Percentiles rank a stretch among this genome's conserved stretches.
Conservation (phyloP, 2,797 vertebrate genomes). For the Hyperoplus immaculatus region DNA sequence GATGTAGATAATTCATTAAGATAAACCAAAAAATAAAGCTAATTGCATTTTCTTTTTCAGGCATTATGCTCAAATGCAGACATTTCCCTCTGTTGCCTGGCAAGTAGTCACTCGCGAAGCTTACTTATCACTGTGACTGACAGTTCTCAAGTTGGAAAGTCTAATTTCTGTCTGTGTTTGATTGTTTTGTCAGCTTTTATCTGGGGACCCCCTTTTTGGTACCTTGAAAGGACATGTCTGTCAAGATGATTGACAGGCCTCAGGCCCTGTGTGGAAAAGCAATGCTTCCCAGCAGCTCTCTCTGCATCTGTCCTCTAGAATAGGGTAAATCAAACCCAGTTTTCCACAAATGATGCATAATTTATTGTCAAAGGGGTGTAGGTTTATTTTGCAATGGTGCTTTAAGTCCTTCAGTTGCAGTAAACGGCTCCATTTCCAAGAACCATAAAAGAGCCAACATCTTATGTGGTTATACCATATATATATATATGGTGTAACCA, state of each 20-base stretch:
- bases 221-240: constrained; percentile 78
- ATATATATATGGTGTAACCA: too few species aligned
- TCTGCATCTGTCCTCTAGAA: constrained; percentile 61
- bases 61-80: constrained; percentile 47
- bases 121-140: constrained; percentile 79
- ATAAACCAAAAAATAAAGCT: constrained; percentile 19
- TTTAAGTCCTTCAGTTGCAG: constrained; percentile 19
- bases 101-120: constrained; percentile 66
- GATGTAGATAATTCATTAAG: constrained; percentile 25
- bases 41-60: constrained; percentile 47
- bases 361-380: constrained; percentile 34
- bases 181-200: constrained; percentile 82
- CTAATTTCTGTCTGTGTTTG: constrained; percentile 79
- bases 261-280: constrained; percentile 64
- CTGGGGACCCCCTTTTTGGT: constrained; percentile 76
- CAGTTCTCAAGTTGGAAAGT: constrained; percentile 76
- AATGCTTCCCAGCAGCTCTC: constrained; percentile 58
- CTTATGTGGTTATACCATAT: background rate
- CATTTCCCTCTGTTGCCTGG: constrained; percentile 51
- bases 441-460: background rate
- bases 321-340: constrained; percentile 55
- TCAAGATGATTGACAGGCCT: constrained; percentile 84
- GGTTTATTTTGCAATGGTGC: constrained; percentile 26
- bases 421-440: constrained; percentile 7
- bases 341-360: constrained; percentile 52